Evolutionary conservation across 2,797 vertebrate genomes (phyloP).

Genomic region (Rhinella marina): DNA sequence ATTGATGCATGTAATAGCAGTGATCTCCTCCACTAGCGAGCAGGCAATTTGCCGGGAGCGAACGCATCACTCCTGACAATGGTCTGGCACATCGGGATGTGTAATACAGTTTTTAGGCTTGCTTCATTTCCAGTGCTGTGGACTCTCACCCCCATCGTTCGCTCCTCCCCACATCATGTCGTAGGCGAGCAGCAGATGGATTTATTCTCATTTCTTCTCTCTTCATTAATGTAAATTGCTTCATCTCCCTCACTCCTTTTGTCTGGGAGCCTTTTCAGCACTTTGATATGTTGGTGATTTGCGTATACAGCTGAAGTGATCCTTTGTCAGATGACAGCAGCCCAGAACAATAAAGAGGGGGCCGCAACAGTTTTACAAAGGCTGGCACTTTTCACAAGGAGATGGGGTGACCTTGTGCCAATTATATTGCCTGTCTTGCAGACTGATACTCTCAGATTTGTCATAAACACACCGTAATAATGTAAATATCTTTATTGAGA

Average conservation of each 20-base stretch:
- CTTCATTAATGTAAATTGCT: conserved; percentile 58
- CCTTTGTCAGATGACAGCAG: conserved; percentile 45
- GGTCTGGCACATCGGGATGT: no score
- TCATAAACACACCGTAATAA: no score
- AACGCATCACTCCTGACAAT: no score
- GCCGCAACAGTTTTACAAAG: conserved; percentile 4
- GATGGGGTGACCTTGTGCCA: conserved; percentile 18
- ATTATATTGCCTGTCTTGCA: no score
- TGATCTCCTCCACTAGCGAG: no score
- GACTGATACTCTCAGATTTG: no score
- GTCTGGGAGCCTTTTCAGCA: conserved; percentile 52
- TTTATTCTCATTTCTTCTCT: conserved; percentile 53
- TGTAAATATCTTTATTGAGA: no score
- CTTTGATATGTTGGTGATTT: conserved; percentile 52
- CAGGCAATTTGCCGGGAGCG: no score
- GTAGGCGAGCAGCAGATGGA: conserved; percentile 50
- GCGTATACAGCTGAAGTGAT: conserved; percentile 51
- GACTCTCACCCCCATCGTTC: conserved; percentile 34
- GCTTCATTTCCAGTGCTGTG: conserved; percentile 66
- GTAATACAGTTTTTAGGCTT: not conserved
- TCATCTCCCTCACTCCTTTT: conserved; percentile 47
- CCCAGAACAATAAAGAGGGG: conserved; percentile 48
- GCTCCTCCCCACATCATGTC: not conserved
- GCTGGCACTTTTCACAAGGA: conserved; percentile 8
- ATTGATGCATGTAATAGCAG: no score